These are phyloP conservation scores for Eulemur coronatus DNA, from an alignment of 2,797 vertebrate genomes.

Conservation along the genomic window DNA sequence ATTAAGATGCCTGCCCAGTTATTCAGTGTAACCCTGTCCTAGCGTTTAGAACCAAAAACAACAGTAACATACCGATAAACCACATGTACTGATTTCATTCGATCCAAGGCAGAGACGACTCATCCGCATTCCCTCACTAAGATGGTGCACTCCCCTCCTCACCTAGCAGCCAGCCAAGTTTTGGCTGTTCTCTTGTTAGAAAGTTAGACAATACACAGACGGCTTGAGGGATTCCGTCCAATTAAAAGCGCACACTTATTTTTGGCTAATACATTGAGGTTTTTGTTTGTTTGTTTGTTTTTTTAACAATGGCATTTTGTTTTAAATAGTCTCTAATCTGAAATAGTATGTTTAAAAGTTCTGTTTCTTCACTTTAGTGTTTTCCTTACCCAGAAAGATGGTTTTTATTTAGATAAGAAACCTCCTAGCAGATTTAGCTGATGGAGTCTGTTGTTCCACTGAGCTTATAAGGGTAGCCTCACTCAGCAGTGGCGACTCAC, in stretches of 20 bases:
- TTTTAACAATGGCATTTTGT: neutral
- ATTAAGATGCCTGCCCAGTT: neutral
- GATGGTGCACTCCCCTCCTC: neutral
- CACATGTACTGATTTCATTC: neutral
- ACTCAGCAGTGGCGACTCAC: neutral
- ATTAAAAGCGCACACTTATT: neutral
- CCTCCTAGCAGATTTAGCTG: neutral
- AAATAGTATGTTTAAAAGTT: neutral
- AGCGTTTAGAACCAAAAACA: slow-evolving; percentile 33
- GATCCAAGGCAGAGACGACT: neutral
- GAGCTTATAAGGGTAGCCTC: neutral
- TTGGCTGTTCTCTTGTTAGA: neutral
- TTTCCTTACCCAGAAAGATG: neutral
- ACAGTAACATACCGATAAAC: neutral
- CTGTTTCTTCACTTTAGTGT: neutral
- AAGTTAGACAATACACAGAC: slow-evolving; percentile 44
- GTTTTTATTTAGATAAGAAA: slow-evolving; percentile 38
- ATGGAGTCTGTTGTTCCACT: neutral
- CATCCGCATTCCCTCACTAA: neutral
- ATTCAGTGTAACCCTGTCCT: neutral
- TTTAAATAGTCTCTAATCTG: slow-evolving; percentile 23
- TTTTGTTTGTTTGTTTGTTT: neutral
- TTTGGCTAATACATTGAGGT: slow-evolving; percentile 17
- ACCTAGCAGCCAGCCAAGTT: neutral
- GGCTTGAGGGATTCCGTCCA: slow-evolving; percentile 4